Evolutionary conservation across 2,797 vertebrate species (phyloP).

Genomic region (Microchirus variegatus): DNA sequence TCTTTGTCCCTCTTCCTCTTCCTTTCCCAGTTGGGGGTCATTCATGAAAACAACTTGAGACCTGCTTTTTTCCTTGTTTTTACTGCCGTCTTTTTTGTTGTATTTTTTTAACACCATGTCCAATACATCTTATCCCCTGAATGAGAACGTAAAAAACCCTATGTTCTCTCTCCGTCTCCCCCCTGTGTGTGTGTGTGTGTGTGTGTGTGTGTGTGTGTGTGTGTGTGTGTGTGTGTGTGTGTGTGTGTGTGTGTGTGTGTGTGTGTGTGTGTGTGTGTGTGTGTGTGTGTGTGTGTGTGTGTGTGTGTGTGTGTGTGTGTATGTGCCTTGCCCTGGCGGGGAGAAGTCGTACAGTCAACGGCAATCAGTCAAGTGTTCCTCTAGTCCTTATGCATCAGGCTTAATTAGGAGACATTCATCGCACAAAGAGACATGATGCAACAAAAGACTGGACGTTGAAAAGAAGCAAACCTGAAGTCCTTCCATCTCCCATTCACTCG

Average conservation of each 20-base stretch:
- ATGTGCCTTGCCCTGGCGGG: slow-evolving; percentile 45
- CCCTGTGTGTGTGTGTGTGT: slow-evolving; percentile 1
- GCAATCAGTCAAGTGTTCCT: slow-evolving; percentile 78
- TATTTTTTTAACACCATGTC: slow-evolving; percentile 65
- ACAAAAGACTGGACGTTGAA: slow-evolving; percentile 76
- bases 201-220: slow-evolving; percentile 9
- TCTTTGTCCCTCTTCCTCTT: slow-evolving; percentile 61
- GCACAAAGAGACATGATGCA: slow-evolving; percentile 73
- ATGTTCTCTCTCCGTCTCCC: slow-evolving; percentile 7
- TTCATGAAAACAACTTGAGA: slow-evolving; percentile 72
- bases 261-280: slow-evolving; percentile 3
- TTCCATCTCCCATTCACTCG: slow-evolving; percentile 68
- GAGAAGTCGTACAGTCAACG: slow-evolving; percentile 68
- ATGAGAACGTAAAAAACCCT: slow-evolving; percentile 53
- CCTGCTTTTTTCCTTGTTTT: slow-evolving; percentile 49
- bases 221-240: slow-evolving; percentile 29
- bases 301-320: slow-evolving; percentile 27
- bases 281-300: slow-evolving; percentile 7
- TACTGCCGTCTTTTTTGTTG: slow-evolving; percentile 54
- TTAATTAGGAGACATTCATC: slow-evolving; percentile 79
- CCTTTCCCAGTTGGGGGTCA: slow-evolving; percentile 66
- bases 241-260: slow-evolving; percentile 14
- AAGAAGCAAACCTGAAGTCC: slow-evolving; percentile 72
- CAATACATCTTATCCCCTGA: slow-evolving; percentile 62
- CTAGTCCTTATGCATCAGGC: slow-evolving; percentile 69